These are phyloP conservation scores for Melanerpes formicivorus DNA, from an alignment of 2,113 vertebrate genomes.

Conservation along the genomic window DNA sequence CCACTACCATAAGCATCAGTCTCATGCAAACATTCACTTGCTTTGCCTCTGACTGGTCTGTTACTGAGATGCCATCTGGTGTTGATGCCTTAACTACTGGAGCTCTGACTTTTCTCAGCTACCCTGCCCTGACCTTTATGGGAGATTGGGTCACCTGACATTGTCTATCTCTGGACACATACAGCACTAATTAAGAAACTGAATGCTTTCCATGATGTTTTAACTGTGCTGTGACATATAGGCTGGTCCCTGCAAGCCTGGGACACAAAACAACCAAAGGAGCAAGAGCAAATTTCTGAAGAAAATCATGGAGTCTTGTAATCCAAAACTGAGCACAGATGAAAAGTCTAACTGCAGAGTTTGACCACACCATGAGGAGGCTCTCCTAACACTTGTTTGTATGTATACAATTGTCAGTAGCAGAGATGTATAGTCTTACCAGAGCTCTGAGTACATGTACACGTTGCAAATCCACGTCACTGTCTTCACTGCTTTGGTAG, in stretches of 20 bases:
- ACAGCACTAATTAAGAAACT: not conserved
- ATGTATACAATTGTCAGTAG: not conserved
- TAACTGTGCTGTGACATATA: not conserved
- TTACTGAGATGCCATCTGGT: not conserved
- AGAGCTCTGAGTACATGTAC: not conserved
- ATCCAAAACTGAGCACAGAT: not conserved
- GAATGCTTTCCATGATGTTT: not conserved
- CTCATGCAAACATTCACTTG: not conserved
- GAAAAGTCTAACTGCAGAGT: not conserved
- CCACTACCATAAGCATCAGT: not conserved
- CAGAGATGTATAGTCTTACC: not conserved
- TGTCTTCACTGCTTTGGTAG: not conserved
- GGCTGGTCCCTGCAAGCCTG: not conserved
- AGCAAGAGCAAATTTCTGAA: not conserved
- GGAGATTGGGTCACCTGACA: not conserved
- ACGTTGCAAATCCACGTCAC: not conserved
- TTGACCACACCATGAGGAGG: not conserved
- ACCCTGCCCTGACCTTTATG: not conserved
- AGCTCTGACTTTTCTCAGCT: not conserved
- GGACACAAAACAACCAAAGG: not conserved
- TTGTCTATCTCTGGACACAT: not conserved
- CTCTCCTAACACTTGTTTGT: not conserved
- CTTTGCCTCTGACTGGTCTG: not conserved
- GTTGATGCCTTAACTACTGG: not conserved
- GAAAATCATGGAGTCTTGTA: not conserved